Base-by-base conservation (phyloP, 2,113 vertebrate species). In the Pampusana beccarii region DNA sequence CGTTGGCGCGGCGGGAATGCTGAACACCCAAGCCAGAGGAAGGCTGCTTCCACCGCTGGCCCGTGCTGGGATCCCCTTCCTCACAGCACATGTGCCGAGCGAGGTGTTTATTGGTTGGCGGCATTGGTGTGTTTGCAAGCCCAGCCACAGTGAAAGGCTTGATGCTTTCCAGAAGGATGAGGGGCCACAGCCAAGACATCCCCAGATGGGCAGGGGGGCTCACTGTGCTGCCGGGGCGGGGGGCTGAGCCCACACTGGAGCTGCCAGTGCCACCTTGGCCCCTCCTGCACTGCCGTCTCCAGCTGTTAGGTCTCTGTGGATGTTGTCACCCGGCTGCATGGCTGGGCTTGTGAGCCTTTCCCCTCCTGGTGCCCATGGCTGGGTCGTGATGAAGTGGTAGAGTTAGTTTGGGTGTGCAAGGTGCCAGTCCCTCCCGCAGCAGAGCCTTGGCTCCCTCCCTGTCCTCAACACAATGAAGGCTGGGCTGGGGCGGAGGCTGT, bases 51-150 rank as follows among this genome's bases (percentile, higher is more conserved):
- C 88, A 34, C 38, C 81, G 87, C 85, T 34, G 16, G 56, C 87
- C 93, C 33, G 18, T 67, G 90, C 61, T 42, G 94, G 95, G 90
- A 88, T 92, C 94, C 92, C 92, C 92, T 72, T 97, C 95, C 90
- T 50, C 82, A 19, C 61, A 5, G 78, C 73, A 6, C 81, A 16
- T 51, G 87, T 61, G 81, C 44, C 1, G 70, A 82, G 92, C 34
- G 38, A 38, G 71, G 85, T 46, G 36, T 0, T 56, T 38, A 72
- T 75, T 72, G 80, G 26, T 77, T 86, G 94, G 88, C 86, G 6
- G 58, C 74, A 7, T 11, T 13, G 10, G 13, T 42, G 70, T 50
- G 13, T 80, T 92, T 44, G 94, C 66, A 34, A 93, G 95, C 96
- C 66, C 79, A 77, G 95, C 62, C 50, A 0, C 46, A 9, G 51